Base-by-base conservation (phyloP, 2,113 vertebrate species). In the Ivindomyrus marchei region DNA sequence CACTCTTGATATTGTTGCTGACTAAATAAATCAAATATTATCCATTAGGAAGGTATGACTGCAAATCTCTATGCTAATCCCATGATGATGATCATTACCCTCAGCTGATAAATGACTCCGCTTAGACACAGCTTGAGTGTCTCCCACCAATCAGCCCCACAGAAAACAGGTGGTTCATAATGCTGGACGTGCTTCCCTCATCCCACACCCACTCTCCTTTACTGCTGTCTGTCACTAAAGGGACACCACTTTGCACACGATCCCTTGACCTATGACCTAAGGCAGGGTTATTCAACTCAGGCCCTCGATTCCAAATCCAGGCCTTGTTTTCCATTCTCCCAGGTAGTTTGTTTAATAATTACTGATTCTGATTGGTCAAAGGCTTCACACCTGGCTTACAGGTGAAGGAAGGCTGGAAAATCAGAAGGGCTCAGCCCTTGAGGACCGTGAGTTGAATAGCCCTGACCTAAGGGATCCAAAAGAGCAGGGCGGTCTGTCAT, bases 21-120 rank as follows among this genome's bases (percentile, higher is more conserved):
- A 88, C 87, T 10, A 88, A 88, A 88, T 88, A 66, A 88, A 66
- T 42, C 17, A 66, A 66, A 88, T 8, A 9, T 19, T 7, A 66
- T 87, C 50, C 24, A 24, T 19, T 21, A 6, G 87, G 36, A 39
- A 24, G 15, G 86, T 47, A 27, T 56, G 13, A 31, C n/a, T 47
- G 8, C 13, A 21, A 8, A 21, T 85, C 13, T n/a, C 83, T 46
- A 27, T 10, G 83, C 21, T 46, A 49, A 49, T n/a, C 4, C 9
- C 46, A 85, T 47, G n/a, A 85, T 47, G 46, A 3, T n/a, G 24
- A 47, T 49, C 7, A 85, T n/a, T n/a, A 46, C 11, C 46, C 2
- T 85, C 19, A 49, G 21, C 4, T 85, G 46, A 27, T 24, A 24
- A 85, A 85, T 85, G 46, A 85, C 24, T n/a, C 17, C n/a, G 45